A percentile compares a stretch with the other conserved stretches of the same genome.
These are phyloP conservation scores for Psittacula derbiana DNA, from an alignment of 2,797 vertebrate genomes.

Conservation along the genomic window DNA sequence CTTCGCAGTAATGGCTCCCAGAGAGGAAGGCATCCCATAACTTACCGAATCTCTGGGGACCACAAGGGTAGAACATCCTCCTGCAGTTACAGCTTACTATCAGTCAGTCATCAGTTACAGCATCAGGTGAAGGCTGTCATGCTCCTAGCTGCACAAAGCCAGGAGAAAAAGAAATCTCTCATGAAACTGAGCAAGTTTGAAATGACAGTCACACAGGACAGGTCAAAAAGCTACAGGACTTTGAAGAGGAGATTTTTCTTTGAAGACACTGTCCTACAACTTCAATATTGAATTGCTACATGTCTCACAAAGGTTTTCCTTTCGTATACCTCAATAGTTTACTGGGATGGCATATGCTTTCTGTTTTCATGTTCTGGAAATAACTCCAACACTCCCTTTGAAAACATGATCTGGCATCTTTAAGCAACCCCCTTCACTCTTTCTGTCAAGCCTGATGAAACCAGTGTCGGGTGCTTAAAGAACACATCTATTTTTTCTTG, in stretches of 20 bases:
- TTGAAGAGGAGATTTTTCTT: background rate
- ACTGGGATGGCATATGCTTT: background rate
- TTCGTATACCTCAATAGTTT: background rate
- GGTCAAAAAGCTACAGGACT: background rate
- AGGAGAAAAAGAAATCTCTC: background rate
- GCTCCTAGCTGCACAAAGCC: slow-evolving; percentile 50
- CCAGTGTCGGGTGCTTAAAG: background rate
- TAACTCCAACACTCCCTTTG: background rate
- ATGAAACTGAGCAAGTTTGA: background rate
- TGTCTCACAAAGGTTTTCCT: background rate
- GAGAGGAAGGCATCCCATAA: slow-evolving; percentile 76
- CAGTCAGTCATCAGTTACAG: slow-evolving; percentile 68
- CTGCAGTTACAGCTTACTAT: slow-evolving; percentile 60
- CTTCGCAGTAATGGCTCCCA: slow-evolving; percentile 80
- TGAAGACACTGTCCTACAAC: background rate
- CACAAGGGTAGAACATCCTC: slow-evolving; percentile 39
- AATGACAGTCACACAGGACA: background rate
- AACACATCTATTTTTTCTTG: background rate
- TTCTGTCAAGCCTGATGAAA: background rate
- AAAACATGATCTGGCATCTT: background rate
- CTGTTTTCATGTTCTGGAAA: background rate
- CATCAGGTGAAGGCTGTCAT: slow-evolving; percentile 68
- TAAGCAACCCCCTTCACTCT: background rate
- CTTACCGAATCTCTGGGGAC: slow-evolving; percentile 65
- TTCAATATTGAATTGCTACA: background rate